A percentile compares a stretch with the other conserved stretches of the same genome.
Conservation (phyloP, 2,888 invertebrate genomes). For the Zygogramma bicolorata region DNA sequence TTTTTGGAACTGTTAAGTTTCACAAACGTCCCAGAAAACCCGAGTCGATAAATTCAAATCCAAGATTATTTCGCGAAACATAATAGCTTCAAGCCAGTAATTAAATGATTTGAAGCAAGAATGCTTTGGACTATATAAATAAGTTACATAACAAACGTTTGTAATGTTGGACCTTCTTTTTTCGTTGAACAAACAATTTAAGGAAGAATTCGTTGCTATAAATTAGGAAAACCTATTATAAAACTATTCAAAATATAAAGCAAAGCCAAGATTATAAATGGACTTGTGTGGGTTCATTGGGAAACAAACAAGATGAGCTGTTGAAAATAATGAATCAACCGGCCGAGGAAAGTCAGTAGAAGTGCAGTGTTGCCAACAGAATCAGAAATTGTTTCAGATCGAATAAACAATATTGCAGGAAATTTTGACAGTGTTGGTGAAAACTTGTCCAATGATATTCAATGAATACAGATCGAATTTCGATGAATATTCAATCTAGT, state of each 20-base stretch:
- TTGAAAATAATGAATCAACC: not conserved
- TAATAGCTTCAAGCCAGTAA: too few relatives aligned
- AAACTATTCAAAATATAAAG: not conserved
- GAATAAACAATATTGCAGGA: too few relatives aligned
- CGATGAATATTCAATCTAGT: too few relatives aligned
- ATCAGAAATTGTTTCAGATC: not conserved
- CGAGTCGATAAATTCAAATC: too few relatives aligned
- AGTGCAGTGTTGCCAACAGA: not conserved
- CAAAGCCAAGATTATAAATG: not conserved
- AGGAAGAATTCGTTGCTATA: not conserved
- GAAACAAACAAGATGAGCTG: not conserved
- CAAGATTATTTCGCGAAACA: too few relatives aligned
- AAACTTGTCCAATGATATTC: too few relatives aligned
- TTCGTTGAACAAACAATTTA: not conserved
- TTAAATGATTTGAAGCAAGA: not conserved
- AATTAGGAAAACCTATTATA: not conserved
- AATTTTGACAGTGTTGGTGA: too few relatives aligned
- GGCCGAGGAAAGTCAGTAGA: not conserved
- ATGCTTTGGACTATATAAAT: not conserved
- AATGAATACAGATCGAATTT: too few relatives aligned
- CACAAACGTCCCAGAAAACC: too few relatives aligned
- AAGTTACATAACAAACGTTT: not conserved
- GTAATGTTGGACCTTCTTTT: not conserved
- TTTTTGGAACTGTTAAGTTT: too few relatives aligned
- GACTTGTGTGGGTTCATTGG: not conserved